Evolutionary conservation across 2,888 invertebrate species (phyloP), one percentile per base, ranked within the genome.

Genomic region (Yponomeuta sedellus): DNA sequence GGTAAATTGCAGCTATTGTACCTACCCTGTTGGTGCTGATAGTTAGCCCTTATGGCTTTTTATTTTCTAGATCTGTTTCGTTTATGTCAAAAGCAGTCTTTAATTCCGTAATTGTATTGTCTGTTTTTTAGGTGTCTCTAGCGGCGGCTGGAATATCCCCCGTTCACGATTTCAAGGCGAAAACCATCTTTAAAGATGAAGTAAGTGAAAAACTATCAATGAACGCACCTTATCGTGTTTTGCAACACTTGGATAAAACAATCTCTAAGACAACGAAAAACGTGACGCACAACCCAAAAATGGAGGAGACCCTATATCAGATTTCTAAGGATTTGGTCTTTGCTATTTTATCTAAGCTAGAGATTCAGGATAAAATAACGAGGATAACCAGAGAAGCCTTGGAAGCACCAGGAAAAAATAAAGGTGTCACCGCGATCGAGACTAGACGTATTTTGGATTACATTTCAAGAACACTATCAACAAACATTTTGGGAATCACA

Each of bases 361-460:
- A 91, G 75, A 82, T 86, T 61, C 91, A 91, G 75, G 90, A 91
- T 69, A 91, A 89, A 80, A 88, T 91, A 56, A 91, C 91, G 3
- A 82, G 87, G 75, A 85, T 91, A 22, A 89, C 90, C 3, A 82
- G 79, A 71, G 88, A 90, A 71, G 91, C 91, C 12, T 75, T 90
- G 5, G 88, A 89, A 72, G 88, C 89, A 2, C 84, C 89, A 4
- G 89, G 89, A 0, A 87, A 84, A 75, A 85, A 80, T 70, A 89
- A 86, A 75, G 90, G 90, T 1, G 85, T 89, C 64, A 88, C 88
- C 28, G 91, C 91, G 12, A 91, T 91, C 69, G 91, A 91, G 71
- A 90, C 90, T 0, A 76, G 90, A 70, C 80, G 90, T 44, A 91
- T 91, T 72, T 74, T 91, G 66, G 91, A 91, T 74, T 90, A 89